Percentiles rank a stretch among this genome's conserved stretches.
phyloP scores from a whole-genome alignment of 2,113 vertebrate species.

The Heptranchias perlo region DNA sequence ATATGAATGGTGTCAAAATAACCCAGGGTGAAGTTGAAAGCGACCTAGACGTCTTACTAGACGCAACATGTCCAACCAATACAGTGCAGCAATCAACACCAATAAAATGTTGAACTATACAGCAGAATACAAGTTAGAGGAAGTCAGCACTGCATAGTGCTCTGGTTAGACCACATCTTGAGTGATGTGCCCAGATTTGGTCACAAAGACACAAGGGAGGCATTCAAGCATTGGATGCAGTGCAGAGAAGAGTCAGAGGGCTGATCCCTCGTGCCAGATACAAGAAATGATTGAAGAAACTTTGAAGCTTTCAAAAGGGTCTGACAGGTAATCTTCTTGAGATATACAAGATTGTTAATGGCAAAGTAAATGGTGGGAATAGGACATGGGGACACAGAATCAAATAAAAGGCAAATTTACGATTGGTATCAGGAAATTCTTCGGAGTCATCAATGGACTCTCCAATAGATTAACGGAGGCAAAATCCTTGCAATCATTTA shows the following conservation, averaged over 20 bases:
- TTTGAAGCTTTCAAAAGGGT: neutral
- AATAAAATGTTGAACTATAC: neutral
- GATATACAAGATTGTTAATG: neutral
- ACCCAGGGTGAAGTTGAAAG: too few species aligned
- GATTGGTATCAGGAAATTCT: neutral
- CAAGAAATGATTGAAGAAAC: neutral
- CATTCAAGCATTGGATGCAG: neutral
- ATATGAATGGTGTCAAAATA: too few species aligned
- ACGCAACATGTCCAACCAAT: neutral
- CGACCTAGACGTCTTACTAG: too few species aligned
- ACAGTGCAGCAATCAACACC: neutral
- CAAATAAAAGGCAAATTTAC: neutral
- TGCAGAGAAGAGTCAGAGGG: neutral
- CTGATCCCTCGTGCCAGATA: neutral
- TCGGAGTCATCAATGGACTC: neutral
- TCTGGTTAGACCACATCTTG: neutral
- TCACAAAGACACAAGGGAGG: neutral
- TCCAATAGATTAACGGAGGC: neutral
- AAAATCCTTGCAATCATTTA: neutral
- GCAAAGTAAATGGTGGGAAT: neutral
- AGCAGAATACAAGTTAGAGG: neutral
- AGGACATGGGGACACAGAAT: neutral
- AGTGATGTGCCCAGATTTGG: neutral
- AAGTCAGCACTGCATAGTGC: neutral
- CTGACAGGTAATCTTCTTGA: neutral